Evolutionary conservation across 37 sponge, comb jelly and placozoan species (phyloP), one percentile per base, ranked within the genome.

Genomic region (Chondrosia reniformis): DNA sequence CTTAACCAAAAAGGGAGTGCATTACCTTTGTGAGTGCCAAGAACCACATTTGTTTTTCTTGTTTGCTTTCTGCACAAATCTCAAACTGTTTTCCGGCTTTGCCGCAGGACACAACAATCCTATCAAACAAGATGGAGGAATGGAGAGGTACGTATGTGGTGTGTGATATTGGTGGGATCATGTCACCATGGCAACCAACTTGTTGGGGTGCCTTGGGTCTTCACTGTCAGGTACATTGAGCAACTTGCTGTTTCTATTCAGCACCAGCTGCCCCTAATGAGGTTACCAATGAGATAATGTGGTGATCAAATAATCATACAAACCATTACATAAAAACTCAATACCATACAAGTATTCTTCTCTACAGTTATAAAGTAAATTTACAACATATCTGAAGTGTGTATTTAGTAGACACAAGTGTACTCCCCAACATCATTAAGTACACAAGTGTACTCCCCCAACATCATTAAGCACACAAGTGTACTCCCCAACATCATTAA

Each of bases 81-180:
- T 82, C 80, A 75, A 82, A 85, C 0, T 56, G 43, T 24, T 9
- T 65, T 36, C 80, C 91, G n/a, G 75, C 79, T 33, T 56, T 12
- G 4, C 91, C 91, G 76, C 91, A 90, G 7, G 86, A 83, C 1
- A 90, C 91, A 8, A 76, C n/a, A n/a, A n/a, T n/a, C n/a, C n/a
- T n/a, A n/a, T n/a, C n/a, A n/a, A n/a, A n/a, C n/a, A n/a, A n/a
- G n/a, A n/a, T n/a, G n/a, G n/a, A n/a, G n/a, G n/a, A n/a, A n/a
- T n/a, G n/a, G n/a, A n/a, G n/a, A n/a, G n/a, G n/a, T n/a, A n/a
- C n/a, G n/a, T n/a, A n/a, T n/a, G n/a, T n/a, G n/a, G n/a, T n/a
- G n/a, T n/a, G n/a, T n/a, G n/a, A n/a, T n/a, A n/a, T n/a, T n/a
- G n/a, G n/a, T n/a, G n/a, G n/a, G n/a, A n/a, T n/a, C n/a, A n/a